phyloP scores from a whole-genome alignment of 2,888 invertebrate genomes.

The Tholera decimalis region DNA sequence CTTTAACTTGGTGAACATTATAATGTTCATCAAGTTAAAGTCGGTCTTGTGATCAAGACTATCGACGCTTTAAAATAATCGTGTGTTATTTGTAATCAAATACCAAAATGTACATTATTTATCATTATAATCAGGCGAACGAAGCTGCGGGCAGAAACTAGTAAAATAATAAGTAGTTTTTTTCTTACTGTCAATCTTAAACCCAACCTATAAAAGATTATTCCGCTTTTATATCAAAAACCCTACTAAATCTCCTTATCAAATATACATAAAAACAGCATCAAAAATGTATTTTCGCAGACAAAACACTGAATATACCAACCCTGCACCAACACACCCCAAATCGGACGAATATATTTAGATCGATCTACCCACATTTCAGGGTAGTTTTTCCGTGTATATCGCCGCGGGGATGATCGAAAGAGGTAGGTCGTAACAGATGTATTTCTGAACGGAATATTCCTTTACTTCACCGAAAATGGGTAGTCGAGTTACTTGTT shows the following conservation, averaged over 20 bases:
- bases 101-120: no score
- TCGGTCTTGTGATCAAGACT: no score
- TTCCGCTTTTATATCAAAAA: background rate
- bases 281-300: conserved; percentile 28
- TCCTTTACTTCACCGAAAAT: conserved; percentile 9
- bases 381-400: conserved; percentile 57
- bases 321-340: conserved; percentile 12
- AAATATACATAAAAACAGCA: conserved; percentile 22
- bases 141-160: no score
- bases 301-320: conserved; percentile 42
- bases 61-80: no score
- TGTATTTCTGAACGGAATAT: conserved; percentile 50
- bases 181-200: background rate
- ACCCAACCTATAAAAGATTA: background rate
- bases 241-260: background rate
- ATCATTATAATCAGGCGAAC: no score
- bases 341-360: conserved; percentile 56
- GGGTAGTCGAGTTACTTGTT: conserved; percentile 6
- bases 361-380: conserved; percentile 54
- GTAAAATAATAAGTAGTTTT: no score
- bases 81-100: no score
- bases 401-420: conserved; percentile 63
- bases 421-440: conserved; percentile 61
- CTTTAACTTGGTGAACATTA: no score
- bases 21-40: no score